Evolutionary conservation across 2,113 vertebrate genomes (phyloP).

Genomic region (Oceanodroma tethys): DNA sequence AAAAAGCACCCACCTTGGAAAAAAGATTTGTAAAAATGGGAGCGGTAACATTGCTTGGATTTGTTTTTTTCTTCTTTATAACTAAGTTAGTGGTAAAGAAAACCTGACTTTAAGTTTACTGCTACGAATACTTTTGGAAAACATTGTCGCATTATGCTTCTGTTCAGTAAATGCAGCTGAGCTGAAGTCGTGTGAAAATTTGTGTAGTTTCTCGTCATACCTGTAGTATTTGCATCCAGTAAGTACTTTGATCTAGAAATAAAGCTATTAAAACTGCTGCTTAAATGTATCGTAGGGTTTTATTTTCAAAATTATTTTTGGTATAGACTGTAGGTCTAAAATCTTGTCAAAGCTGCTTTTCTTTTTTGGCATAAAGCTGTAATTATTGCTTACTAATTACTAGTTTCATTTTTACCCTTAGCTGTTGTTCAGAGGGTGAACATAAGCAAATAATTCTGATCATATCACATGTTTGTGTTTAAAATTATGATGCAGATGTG

Average conservation of each 20-base stretch:
- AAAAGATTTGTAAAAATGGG: constrained; percentile 63
- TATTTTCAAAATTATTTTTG: background rate
- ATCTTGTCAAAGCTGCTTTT: background rate
- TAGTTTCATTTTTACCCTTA: background rate
- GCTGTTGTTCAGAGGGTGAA: background rate
- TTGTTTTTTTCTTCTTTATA: constrained; percentile 70
- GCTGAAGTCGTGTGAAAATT: background rate
- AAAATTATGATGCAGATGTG: background rate
- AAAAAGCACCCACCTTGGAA: constrained; percentile 52
- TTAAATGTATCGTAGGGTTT: background rate
- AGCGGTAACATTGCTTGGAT: constrained; percentile 72
- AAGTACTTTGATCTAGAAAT: background rate
- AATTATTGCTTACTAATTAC: background rate
- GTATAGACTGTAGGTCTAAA: background rate
- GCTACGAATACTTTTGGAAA: background rate
- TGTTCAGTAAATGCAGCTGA: background rate
- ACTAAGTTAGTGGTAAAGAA: constrained; percentile 65
- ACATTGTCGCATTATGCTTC: background rate
- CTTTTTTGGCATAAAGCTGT: background rate
- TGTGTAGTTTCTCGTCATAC: background rate
- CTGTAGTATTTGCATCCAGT: background rate
- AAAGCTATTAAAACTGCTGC: background rate
- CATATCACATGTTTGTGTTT: background rate
- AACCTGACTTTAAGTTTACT: background rate
- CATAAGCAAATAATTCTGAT: background rate